Base-by-base conservation (phyloP, 2,113 vertebrate species). In the Paralichthys olivaceus region DNA sequence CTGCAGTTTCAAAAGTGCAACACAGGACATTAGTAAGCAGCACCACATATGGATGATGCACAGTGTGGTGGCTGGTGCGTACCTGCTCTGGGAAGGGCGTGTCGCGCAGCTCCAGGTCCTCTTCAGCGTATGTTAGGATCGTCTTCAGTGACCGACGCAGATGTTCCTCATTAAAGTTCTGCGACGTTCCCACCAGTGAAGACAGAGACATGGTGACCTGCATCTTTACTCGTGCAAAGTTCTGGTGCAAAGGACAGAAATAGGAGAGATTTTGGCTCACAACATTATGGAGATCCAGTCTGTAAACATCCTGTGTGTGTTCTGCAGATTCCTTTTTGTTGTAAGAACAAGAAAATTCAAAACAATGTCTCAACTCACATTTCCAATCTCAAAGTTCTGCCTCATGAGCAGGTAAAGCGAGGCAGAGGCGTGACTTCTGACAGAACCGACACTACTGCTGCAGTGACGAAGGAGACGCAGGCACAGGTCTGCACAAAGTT, bases 181-280 rank as follows among this genome's bases (percentile, higher is more conserved):
- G 96, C 0, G 95, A 95, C 0, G 93, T 97, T 58, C 97, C 97
- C 87, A 98, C 97, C 49, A 98, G 92, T 0, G 96, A 97, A 0
- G 97, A 98, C 43, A 98, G 92, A 0, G 97, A 98, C 96, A 98
- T 97, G 53, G 97, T 98, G 59, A 97, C 96, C 75, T 97, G 97
- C 97, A 98, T 97, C 94, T 98, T 98, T 69, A 98, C 97, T 13
- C 97, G 95, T 4, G 97, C 97, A 72, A 98, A 98, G 91, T 97
- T 98, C 97, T 98, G 89, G 4, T 3, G 0, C 28, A 28, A 32
- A 51, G 15, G 4, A 15, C 2, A 66, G 29, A 71, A 71, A 25
- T 0, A 54, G 2, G 51, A 66, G 6, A 26, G 12, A 14, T 0
- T 54, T 11, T 60, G 8, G 47, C 29, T 71, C 55, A 75, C 12